A percentile compares a stretch with the other conserved stretches of the same genome.
phyloP scores from a whole-genome alignment of 2,888 invertebrate species.

The Agonopterix alstromeriana region DNA sequence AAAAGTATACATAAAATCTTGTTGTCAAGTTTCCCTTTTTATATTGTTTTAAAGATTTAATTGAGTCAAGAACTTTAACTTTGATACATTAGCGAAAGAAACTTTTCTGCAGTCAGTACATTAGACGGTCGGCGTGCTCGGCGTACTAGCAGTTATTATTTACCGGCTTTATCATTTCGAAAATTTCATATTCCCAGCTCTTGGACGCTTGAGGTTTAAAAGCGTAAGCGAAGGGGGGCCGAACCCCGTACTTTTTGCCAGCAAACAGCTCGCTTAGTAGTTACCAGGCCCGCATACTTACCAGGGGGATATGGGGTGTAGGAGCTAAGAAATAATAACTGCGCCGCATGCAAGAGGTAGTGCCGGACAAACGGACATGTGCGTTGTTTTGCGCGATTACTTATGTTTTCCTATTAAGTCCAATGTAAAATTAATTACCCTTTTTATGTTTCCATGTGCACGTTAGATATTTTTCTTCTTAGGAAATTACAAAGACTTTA shows the following conservation, averaged over 20 bases:
- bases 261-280: constrained; percentile 62
- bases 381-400: constrained; percentile 9
- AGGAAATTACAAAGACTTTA: neutral
- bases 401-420: constrained; percentile 7
- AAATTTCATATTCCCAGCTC: constrained; percentile 77
- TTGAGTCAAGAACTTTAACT: too few species aligned
- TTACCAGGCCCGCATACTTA: constrained; percentile 35
- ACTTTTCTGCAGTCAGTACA: constrained; percentile 43
- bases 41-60: too few species aligned
- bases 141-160: constrained; percentile 75
- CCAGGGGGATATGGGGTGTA: constrained; percentile 54
- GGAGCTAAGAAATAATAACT: constrained; percentile 71
- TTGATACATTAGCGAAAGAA: neutral
- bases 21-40: too few species aligned
- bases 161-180: constrained; percentile 77
- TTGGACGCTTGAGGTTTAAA: constrained; percentile 76
- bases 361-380: constrained; percentile 18
- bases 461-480: too few species aligned
- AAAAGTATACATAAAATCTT: too few species aligned
- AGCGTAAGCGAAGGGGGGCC: constrained; percentile 56
- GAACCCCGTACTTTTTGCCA: constrained; percentile 55
- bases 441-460: too few species aligned
- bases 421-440: neutral
- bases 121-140: constrained; percentile 59
- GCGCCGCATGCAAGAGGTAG: constrained; percentile 59